Percentiles rank a stretch among this genome's conserved stretches.
phyloP scores from a whole-genome alignment of 2,113 vertebrate species.

The Chaenocephalus aceratus region DNA sequence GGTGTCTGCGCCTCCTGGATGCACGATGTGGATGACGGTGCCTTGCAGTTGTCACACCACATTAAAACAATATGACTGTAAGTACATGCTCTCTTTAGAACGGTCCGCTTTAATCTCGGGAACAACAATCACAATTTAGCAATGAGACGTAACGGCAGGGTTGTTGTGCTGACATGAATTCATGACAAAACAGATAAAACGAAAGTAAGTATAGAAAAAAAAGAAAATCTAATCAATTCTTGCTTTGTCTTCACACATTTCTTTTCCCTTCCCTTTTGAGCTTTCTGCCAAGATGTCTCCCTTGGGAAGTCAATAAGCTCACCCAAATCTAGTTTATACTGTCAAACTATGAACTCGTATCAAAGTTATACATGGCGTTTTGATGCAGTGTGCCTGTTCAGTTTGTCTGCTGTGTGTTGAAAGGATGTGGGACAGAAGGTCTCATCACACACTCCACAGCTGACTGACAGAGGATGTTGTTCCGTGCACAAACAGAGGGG shows the following conservation, averaged over 20 bases:
- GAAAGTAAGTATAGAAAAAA: constrained; percentile 39
- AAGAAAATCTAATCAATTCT: constrained; percentile 60
- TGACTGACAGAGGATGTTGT: constrained; percentile 12
- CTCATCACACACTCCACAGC: constrained; percentile 3
- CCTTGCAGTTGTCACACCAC: constrained; percentile 66
- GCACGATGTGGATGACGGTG: constrained; percentile 48
- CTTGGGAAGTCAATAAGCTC: constrained; percentile 56
- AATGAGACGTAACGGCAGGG: constrained; percentile 55
- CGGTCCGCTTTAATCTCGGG: constrained; percentile 73
- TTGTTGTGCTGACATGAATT: constrained; percentile 59
- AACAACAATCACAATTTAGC: constrained; percentile 59
- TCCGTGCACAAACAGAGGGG: constrained; percentile 63
- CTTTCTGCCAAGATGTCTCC: constrained; percentile 59
- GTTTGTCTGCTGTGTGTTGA: constrained; percentile 27
- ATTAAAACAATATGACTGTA: constrained; percentile 69
- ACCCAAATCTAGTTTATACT: constrained; percentile 54
- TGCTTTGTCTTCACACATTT: constrained; percentile 57
- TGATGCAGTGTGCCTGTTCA: constrained; percentile 32
- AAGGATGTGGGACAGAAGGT: constrained; percentile 41
- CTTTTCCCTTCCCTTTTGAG: constrained; percentile 46
- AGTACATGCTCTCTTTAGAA: constrained; percentile 62
- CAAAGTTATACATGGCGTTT: constrained; percentile 60
- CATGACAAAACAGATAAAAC: constrained; percentile 71
- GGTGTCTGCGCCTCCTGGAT: constrained; percentile 36
- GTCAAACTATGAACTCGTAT: constrained; percentile 68